These are phyloP conservation scores for Idaea straminata DNA, from an alignment of 2,888 invertebrate genomes.

Conservation along the genomic window DNA sequence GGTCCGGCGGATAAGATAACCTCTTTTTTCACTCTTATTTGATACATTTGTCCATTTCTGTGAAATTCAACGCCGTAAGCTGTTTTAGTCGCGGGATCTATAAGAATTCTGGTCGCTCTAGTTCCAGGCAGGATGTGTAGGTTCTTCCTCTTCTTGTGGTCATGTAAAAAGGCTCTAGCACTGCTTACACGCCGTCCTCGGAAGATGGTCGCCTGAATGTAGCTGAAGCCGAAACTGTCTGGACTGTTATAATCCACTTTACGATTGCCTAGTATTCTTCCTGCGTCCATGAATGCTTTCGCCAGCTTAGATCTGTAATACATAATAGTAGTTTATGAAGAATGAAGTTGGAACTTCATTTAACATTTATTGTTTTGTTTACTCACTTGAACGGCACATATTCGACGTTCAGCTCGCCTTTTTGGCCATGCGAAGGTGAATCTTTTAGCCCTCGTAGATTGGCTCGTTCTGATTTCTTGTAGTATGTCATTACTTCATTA, in stretches of 20 bases:
- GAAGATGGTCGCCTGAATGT: constrained; percentile 68
- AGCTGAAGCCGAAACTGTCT: constrained; percentile 79
- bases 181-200: constrained; percentile 76
- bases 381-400: constrained; percentile 79
- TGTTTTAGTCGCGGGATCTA: constrained; percentile 76
- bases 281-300: constrained; percentile 83
- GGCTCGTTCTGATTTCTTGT: constrained; percentile 81
- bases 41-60: constrained; percentile 65
- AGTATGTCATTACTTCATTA: constrained; percentile 80
- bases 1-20: constrained; percentile 85
- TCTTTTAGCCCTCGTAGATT: constrained; percentile 64
- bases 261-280: constrained; percentile 81
- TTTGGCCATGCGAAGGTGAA: constrained; percentile 79
- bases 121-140: constrained; percentile 78
- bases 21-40: constrained; percentile 71
- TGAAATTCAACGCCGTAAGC: constrained; percentile 61
- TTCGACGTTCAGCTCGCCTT: constrained; percentile 82
- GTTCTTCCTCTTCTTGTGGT: constrained; percentile 75
- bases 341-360: not conserved
- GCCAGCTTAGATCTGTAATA: constrained; percentile 76
- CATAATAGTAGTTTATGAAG: not conserved
- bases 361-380: not conserved
- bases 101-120: constrained; percentile 79
- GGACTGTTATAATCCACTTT: constrained; percentile 86
- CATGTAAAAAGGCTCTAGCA: constrained; percentile 81